phyloP scores from a whole-genome alignment of 2,797 vertebrate species.

The Gila robusta region DNA sequence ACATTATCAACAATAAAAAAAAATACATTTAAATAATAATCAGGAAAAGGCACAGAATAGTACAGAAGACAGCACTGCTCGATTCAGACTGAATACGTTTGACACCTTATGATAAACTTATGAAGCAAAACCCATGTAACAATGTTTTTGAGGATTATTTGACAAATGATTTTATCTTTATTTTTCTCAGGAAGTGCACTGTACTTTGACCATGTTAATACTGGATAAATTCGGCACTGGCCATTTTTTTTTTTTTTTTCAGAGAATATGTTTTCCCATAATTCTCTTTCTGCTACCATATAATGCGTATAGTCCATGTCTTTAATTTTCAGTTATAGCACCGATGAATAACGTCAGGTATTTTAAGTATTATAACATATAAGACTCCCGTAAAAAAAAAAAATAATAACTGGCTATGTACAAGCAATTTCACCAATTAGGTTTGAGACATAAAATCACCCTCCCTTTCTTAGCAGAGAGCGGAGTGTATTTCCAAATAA shows the following conservation, averaged over 20 bases:
- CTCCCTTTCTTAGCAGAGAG: conserved; percentile 27
- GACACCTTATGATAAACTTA: background rate
- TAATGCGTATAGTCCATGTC: conserved; percentile 7
- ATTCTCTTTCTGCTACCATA: conserved; percentile 4
- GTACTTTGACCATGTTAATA: background rate
- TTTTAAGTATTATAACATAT: conserved; percentile 25
- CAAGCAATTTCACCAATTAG: conserved; percentile 31
- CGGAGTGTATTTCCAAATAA: conserved; percentile 35
- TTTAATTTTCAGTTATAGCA: conserved; percentile 6
- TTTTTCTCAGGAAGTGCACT: background rate
- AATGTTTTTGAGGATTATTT: background rate
- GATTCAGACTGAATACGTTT: background rate
- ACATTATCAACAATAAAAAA: background rate
- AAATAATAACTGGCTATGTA: background rate
- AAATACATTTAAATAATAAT: background rate
- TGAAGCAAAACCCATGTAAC: background rate
- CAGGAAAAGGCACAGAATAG: background rate
- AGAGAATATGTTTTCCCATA: conserved; percentile 13
- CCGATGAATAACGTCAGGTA: background rate
- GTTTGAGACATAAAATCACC: conserved; percentile 16
- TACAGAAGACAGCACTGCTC: background rate
- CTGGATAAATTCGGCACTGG: background rate
- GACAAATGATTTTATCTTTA: background rate
- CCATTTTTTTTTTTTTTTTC: background rate
- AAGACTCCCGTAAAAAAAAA: background rate